Evolutionary conservation across 2,888 invertebrate species (phyloP).

Genomic region (Phymatocera aterrima): DNA sequence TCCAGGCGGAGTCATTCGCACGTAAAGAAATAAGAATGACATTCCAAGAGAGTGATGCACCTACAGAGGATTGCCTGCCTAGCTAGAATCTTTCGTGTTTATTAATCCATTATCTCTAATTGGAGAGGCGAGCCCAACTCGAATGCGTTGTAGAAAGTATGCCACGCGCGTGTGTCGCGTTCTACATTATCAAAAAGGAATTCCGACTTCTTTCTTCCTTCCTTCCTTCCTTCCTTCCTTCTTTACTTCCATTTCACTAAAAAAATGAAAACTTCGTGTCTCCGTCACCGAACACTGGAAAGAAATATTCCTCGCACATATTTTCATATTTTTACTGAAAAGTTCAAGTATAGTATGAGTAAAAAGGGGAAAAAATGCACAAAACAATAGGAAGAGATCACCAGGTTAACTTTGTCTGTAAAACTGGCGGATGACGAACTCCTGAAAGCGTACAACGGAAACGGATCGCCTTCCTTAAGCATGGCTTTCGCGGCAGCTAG

Average conservation of each 20-base stretch:
- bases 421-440: conserved; percentile 80
- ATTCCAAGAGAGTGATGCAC: conserved; percentile 14
- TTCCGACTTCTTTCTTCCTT: no score
- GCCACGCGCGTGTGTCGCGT: conserved; percentile 14
- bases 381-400: conserved; percentile 74
- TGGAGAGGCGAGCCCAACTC: background rate
- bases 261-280: background rate
- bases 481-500: conserved; percentile 81
- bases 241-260: background rate
- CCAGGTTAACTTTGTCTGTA: conserved; percentile 58
- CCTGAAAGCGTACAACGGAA: conserved; percentile 76
- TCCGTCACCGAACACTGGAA: background rate
- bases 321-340: background rate
- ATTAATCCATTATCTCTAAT: conserved; percentile 30
- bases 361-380: background rate
- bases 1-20: conserved; percentile 3
- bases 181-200: conserved; percentile 17
- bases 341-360: background rate
- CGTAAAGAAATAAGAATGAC: conserved; percentile 13
- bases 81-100: background rate
- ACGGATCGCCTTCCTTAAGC: conserved; percentile 79
- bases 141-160: background rate
- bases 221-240: no score
- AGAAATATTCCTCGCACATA: background rate
- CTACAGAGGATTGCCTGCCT: background rate